Conservation (phyloP, 2,888 invertebrate genomes). For the Spisula subtruncata region DNA sequence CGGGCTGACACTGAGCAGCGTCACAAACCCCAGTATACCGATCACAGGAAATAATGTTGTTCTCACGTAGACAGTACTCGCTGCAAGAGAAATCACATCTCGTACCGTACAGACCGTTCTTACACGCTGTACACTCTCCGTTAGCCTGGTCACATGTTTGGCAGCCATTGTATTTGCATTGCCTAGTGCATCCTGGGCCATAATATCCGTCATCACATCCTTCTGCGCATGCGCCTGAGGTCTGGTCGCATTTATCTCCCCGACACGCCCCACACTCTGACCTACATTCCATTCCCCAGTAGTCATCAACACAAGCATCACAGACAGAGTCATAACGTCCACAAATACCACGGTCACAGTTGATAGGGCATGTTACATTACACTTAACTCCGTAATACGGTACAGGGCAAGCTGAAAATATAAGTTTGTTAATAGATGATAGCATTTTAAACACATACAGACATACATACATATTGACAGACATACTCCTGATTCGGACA, state of each 20-base stretch:
- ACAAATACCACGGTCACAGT: constrained; percentile 48
- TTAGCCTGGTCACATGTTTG: constrained; percentile 48
- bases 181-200: constrained; percentile 38
- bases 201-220: constrained; percentile 64
- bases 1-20: constrained; percentile 38
- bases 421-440: not conserved
- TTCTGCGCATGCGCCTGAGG: constrained; percentile 40
- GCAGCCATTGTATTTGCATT: constrained; percentile 52
- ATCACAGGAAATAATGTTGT: constrained; percentile 43
- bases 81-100: constrained; percentile 56
- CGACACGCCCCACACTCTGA: constrained; percentile 52
- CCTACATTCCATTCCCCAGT: constrained; percentile 53
- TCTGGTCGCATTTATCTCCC: constrained; percentile 51
- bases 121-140: constrained; percentile 59
- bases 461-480: too few species aligned
- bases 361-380: constrained; percentile 44
- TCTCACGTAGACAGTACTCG: constrained; percentile 39
- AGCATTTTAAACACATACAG: not conserved
- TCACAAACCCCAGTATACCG: constrained; percentile 43
- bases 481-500: too few species aligned
- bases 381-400: constrained; percentile 46
- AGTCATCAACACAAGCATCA: constrained; percentile 47
- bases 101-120: constrained; percentile 47
- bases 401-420: constrained; percentile 45
- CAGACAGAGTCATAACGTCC: constrained; percentile 48